These are phyloP conservation scores for Amphipoea oculea DNA, from an alignment of 2,888 invertebrate genomes.

Conservation along the genomic window DNA sequence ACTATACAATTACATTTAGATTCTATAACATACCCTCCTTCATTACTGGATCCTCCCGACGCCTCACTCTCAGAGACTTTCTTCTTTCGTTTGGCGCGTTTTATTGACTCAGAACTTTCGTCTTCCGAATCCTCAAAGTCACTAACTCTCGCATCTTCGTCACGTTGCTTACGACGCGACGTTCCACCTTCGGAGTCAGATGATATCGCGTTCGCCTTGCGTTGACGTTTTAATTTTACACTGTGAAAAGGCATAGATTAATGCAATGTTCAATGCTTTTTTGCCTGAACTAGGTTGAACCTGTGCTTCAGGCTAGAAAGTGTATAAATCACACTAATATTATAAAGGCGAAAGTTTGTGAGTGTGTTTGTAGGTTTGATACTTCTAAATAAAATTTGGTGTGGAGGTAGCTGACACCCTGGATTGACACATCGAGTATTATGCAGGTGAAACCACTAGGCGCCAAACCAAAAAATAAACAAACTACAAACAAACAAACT, in stretches of 20 bases:
- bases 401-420: too few relatives aligned
- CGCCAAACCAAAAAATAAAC: too few relatives aligned
- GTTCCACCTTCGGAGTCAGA: constrained; percentile 85
- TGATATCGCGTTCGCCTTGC: constrained; percentile 83
- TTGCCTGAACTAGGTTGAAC: background rate
- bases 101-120: constrained; percentile 75
- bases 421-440: too few relatives aligned
- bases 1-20: background rate
- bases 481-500: too few relatives aligned
- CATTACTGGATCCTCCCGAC: constrained; percentile 77
- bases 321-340: background rate
- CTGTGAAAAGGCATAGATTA: constrained; percentile 65
- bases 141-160: constrained; percentile 72
- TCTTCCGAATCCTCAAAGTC: constrained; percentile 85
- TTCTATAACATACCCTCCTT: constrained; percentile 73
- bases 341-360: too few relatives aligned
- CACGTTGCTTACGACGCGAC: constrained; percentile 73
- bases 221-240: constrained; percentile 79
- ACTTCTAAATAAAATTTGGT: too few relatives aligned
- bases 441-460: too few relatives aligned
- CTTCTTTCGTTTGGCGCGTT: constrained; percentile 82
- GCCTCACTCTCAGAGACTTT: constrained; percentile 81
- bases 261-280: background rate
- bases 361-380: too few relatives aligned
- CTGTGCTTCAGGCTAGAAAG: background rate